Evolutionary conservation across 2,888 invertebrate genomes (phyloP).

Genomic region (Ametastegia equiseti): DNA sequence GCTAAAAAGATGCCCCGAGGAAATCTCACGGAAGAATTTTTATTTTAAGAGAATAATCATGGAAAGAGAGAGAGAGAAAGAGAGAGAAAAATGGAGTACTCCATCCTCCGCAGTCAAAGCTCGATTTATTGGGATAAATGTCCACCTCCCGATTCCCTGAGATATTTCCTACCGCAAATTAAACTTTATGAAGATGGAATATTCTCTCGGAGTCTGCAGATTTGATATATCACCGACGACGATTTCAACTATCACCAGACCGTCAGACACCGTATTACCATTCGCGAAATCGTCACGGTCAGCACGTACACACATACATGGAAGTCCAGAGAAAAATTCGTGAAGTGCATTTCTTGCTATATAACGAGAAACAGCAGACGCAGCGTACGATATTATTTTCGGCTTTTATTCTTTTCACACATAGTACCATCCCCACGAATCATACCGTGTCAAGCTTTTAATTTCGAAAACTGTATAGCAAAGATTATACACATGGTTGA

Average conservation of each 20-base stretch:
- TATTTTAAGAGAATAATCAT: conserved; percentile 33
- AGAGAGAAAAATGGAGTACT: too few relatives aligned
- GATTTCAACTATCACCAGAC: conserved; percentile 3
- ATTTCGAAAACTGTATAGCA: too few relatives aligned
- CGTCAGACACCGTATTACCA: background rate
- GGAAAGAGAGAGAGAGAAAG: too few relatives aligned
- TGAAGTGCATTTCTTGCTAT: background rate
- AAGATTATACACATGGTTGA: background rate
- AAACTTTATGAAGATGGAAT: conserved; percentile 37
- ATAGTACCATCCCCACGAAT: background rate
- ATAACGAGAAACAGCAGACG: background rate
- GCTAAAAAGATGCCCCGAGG: background rate
- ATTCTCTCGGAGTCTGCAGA: conserved; percentile 1
- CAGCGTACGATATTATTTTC: background rate
- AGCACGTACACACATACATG: too few relatives aligned
- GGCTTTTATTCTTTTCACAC: background rate
- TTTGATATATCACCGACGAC: background rate
- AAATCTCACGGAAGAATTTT: conserved; percentile 30
- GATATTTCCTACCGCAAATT: conserved; percentile 15
- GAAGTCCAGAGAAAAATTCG: conserved; percentile 4
- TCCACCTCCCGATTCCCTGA: background rate
- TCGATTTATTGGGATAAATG: conserved; percentile 42
- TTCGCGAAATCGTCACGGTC: background rate
- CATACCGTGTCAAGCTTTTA: background rate
- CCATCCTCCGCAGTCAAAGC: background rate